Percentiles rank a stretch among this genome's conserved stretches.
phyloP scores from a whole-genome alignment of 2,888 invertebrate genomes.

The Callyntrura sp. region DNA sequence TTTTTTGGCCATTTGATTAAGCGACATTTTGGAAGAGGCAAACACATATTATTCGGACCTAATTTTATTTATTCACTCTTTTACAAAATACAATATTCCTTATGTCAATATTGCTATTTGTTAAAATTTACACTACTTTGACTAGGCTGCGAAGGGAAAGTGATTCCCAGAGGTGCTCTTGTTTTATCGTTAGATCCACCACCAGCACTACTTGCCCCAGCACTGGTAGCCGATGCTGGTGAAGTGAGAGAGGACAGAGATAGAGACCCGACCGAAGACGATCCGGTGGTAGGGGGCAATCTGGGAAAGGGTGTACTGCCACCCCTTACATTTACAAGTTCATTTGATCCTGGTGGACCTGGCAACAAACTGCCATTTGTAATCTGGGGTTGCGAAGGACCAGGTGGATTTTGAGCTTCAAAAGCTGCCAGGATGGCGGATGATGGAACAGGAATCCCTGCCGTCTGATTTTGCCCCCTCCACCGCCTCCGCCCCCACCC shows the following conservation, averaged over 20 bases:
- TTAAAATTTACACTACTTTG: conserved; percentile 76
- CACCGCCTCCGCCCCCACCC: conserved; percentile 52
- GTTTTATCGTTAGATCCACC: conserved; percentile 61
- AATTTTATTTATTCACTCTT: too few relatives aligned
- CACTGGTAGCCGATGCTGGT: conserved; percentile 39
- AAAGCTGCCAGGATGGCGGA: conserved; percentile 82
- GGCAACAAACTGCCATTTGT: conserved; percentile 13
- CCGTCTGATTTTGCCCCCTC: conserved; percentile 87
- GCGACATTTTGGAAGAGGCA: too few relatives aligned
- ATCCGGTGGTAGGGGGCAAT: conserved; percentile 73
- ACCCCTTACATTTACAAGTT: conserved; percentile 25
- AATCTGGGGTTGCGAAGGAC: conserved; percentile 5
- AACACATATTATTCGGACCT: too few relatives aligned
- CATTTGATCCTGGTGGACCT: conserved; percentile 5
- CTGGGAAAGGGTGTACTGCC: conserved; percentile 75
- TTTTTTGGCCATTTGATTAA: too few relatives aligned
- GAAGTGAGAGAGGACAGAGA: conserved; percentile 74
- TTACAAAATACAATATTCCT: conserved; percentile 23
- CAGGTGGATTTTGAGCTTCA: conserved; percentile 78
- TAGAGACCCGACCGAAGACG: conserved; percentile 55
- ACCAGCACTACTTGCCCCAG: conserved; percentile 23
- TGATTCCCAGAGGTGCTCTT: conserved; percentile 80
- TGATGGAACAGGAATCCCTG: conserved; percentile 85
- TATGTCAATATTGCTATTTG: conserved; percentile 49
- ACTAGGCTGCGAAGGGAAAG: conserved; percentile 79